These are phyloP conservation scores for Eilema depressum DNA, from an alignment of 2,888 invertebrate genomes.

Conservation along the genomic window DNA sequence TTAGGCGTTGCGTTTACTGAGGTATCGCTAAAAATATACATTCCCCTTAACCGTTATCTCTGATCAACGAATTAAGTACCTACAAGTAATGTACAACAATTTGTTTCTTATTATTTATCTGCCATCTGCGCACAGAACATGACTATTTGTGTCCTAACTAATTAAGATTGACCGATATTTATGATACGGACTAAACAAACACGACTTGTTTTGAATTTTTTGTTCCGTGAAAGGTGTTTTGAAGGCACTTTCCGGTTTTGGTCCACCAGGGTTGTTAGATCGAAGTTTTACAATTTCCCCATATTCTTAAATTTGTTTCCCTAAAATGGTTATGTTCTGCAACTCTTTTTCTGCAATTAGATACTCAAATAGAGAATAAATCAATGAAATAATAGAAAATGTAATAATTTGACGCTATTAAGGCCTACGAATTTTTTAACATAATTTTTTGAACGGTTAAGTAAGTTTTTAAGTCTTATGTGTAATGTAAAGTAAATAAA, in stretches of 20 bases:
- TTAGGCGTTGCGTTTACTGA: not conserved
- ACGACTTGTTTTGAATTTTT: slow-evolving; percentile 11
- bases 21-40: not conserved
- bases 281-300: not conserved
- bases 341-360: no score
- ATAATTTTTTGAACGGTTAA: no score
- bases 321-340: no score
- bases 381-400: no score
- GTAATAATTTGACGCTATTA: no score
- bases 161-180: slow-evolving; percentile 46
- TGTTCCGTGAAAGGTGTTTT: slow-evolving; percentile 11
- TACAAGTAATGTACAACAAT: slow-evolving; percentile 15
- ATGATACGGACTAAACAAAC: slow-evolving; percentile 24
- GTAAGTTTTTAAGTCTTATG: no score
- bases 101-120: slow-evolving; percentile 20
- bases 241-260: not conserved
- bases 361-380: no score
- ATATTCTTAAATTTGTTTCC: no score
- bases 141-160: slow-evolving; percentile 36
- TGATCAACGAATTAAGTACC: slow-evolving; percentile 16
- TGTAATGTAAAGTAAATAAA: no score
- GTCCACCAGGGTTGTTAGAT: not conserved
- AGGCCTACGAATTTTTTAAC: no score
- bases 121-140: slow-evolving; percentile 27
- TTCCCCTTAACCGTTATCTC: slow-evolving; percentile 14